Evolutionary conservation across 1,140 invertebrate genomes (phyloP), one percentile per base, ranked within the genome.

Genomic region (Ylistrum balloti): DNA sequence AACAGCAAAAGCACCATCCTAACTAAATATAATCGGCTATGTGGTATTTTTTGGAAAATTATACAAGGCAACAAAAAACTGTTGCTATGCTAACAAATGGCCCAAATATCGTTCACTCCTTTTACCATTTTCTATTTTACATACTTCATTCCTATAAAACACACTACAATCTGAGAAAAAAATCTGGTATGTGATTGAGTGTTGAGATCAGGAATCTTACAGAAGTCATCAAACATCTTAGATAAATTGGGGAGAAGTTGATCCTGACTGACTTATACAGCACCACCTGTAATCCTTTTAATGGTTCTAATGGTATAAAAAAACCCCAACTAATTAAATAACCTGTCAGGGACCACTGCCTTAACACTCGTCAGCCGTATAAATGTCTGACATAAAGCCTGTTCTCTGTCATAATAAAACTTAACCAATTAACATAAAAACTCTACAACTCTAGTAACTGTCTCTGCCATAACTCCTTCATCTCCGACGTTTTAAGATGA

Each of bases 211-310:
- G 56, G n/a, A 9, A 38, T 22, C 22, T 9, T 28, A 5, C 0
- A n/a, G 9, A 74, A 45, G 41, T 45, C 41, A 17, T 45, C 17
- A 17, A 45, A n/a, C 56, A 28, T 28, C 56, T 74, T 7, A 1
- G n/a, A n/a, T 74, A 74, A n/a, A 28, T 74, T 28, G 56, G 45
- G 45, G 22, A 5, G 11, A 28, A 28, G n/a, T 17, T 28, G 56
- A 74, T 56, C 20, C 7, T 22, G 15, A 11, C 15, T 56, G 45
- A 56, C 45, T 11, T 38, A 38, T 7, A 7, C 56, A 74, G 56
- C 56, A 74, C 56, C 56, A 74, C 56, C 56, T 74, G 56, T 74
- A 74, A 74, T 28, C 56, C n/a, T 74, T 22, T 74, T 74, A 74
- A 74, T 74, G 22, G 56, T 74, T 74, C 28, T n/a, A 28, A 22